A percentile compares a stretch with the other conserved stretches of the same genome.
Conservation (phyloP, 2,797 vertebrate species). For the Coranthus polyacanthus region DNA sequence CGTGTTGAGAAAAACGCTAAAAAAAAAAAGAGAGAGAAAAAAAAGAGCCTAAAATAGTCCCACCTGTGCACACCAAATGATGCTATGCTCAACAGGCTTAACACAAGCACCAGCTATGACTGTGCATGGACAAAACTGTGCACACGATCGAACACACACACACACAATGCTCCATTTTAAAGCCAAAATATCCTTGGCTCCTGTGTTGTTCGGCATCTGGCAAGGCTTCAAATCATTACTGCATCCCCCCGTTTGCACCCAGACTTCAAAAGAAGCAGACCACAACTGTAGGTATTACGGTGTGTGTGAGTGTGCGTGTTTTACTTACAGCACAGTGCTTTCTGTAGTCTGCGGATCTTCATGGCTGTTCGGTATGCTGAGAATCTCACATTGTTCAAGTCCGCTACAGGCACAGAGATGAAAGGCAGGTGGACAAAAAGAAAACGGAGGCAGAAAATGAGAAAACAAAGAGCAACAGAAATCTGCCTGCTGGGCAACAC, state of each 20-base stretch:
- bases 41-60: constrained; percentile 25
- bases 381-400: constrained; percentile 97
- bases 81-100: constrained; percentile 50
- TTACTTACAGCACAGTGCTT: constrained; percentile 95
- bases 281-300: constrained; percentile 34
- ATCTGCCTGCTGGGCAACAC: constrained; percentile 42
- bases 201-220: constrained; percentile 46
- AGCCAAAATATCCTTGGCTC: constrained; percentile 54
- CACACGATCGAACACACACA: constrained; percentile 2
- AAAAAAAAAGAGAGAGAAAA: no score
- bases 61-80: constrained; percentile 59
- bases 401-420: constrained; percentile 83
- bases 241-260: constrained; percentile 39
- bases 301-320: constrained; percentile 33
- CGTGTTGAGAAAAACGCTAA: not conserved
- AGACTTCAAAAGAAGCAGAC: constrained; percentile 58
- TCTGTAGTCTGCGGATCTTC: constrained; percentile 97
- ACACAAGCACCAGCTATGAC: constrained; percentile 47
- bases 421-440: constrained; percentile 40
- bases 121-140: constrained; percentile 16
- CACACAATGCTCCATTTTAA: constrained; percentile 34
- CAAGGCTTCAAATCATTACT: constrained; percentile 64
- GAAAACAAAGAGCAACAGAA: constrained; percentile 45
- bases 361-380: constrained; percentile 98
- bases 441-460: constrained; percentile 31